A percentile compares a stretch with the other conserved stretches of the same genome.
phyloP scores from a whole-genome alignment of 1,140 invertebrate genomes.

The Drosophila aff. region DNA sequence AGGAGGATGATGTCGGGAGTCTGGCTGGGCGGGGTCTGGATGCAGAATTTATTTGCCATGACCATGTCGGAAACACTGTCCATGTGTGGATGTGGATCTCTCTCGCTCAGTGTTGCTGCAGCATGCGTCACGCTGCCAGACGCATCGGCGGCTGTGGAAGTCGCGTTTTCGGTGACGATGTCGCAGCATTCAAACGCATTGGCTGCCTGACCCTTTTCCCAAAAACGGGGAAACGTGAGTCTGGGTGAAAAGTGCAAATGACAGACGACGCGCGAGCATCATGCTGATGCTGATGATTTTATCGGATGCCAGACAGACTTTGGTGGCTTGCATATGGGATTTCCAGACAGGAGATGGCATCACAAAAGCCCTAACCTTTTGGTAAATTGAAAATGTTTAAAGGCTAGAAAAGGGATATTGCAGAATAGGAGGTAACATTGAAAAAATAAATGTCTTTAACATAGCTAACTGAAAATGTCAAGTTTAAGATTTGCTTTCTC shows the following conservation, averaged over 20 bases:
- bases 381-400: conserved; percentile 19
- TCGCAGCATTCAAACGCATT: conserved; percentile 38
- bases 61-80: conserved; percentile 45
- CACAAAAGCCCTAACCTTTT: conserved; percentile 7
- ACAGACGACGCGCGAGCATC: conserved; percentile 27
- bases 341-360: conserved; percentile 9
- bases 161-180: conserved; percentile 36
- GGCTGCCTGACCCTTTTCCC: conserved; percentile 19
- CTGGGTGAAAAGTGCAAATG: conserved; percentile 42
- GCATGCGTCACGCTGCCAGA: conserved; percentile 76
- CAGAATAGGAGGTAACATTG: background rate
- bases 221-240: conserved; percentile 21
- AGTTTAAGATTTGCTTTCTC: background rate
- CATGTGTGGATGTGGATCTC: conserved; percentile 3
- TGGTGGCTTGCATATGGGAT: conserved; percentile 17
- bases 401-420: background rate
- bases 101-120: conserved; percentile 16
- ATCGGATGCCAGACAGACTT: conserved; percentile 39
- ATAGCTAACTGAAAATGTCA: background rate
- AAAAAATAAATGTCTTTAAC: background rate
- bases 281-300: conserved; percentile 44
- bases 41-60: conserved; percentile 75
- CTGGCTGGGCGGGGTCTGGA: conserved; percentile 51
- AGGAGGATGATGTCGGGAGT: conserved; percentile 2
- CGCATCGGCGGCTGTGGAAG: conserved; percentile 59